phyloP scores from a whole-genome alignment of 2,888 invertebrate species.

The Argynnis bischoffii region DNA sequence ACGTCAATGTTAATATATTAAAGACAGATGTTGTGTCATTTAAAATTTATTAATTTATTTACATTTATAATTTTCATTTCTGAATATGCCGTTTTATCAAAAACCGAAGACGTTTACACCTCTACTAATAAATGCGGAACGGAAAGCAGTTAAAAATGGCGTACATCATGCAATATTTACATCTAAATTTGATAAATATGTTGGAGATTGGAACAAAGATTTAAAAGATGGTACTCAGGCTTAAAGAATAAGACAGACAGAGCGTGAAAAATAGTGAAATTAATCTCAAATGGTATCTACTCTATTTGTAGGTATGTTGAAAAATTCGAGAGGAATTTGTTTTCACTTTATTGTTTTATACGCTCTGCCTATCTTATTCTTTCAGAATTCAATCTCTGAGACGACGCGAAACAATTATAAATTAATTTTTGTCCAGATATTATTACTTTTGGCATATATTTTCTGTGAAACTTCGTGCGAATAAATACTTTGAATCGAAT shows the following conservation, averaged over 20 bases:
- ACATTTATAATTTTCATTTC: conserved; percentile 3
- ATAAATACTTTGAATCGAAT: too few species aligned
- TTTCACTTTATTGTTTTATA: too few species aligned
- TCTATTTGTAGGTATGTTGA: too few species aligned
- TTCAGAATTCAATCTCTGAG: too few species aligned
- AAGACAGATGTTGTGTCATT: conserved; percentile 1
- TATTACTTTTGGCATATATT: too few species aligned
- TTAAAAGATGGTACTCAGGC: conserved; percentile 61
- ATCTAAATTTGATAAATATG: conserved; percentile 76
- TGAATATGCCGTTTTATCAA: conserved; percentile 68
- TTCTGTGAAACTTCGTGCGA: too few species aligned
- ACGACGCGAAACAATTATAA: too few species aligned
- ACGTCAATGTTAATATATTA: background rate
- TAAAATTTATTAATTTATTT: background rate
- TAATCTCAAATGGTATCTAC: background rate
- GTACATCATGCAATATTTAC: conserved; percentile 81
- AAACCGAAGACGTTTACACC: conserved; percentile 68
- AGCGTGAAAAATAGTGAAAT: background rate
- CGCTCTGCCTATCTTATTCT: too few species aligned
- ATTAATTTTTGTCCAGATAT: too few species aligned
- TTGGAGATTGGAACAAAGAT: conserved; percentile 84
- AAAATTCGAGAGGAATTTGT: too few species aligned
- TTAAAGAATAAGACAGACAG: background rate
- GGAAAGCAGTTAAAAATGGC: conserved; percentile 79
- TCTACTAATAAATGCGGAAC: conserved; percentile 62